Evolutionary conservation across 1,140 invertebrate species (phyloP), one percentile per base, ranked within the genome.

Genomic region (Triops longicaudatus): DNA sequence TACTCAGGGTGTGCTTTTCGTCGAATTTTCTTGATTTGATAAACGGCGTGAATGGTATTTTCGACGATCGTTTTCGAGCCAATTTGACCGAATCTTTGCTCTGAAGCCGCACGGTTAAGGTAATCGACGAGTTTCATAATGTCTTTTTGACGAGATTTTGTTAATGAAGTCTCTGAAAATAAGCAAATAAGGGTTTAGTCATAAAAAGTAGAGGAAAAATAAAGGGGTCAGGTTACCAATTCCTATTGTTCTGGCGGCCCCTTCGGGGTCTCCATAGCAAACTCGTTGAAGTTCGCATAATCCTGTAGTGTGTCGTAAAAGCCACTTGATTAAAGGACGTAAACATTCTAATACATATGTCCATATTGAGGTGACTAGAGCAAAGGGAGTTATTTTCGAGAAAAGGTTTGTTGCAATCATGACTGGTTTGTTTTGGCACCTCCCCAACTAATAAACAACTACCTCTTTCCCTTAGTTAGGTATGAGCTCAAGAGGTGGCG

Each of bases 231-330:
- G 92, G 72, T 85, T 86, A 87, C 96, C 94, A 14, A 96, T 89
- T 78, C 86, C 88, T 72, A 89, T 85, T 0, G 90, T 89, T 78
- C 94, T 86, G 27, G 86, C 83, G 73, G 91, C 90, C 5, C 95
- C 94, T 22, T 86, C 83, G 26, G 86, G 86, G 80, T 93, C 89
- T 9, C 92, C 92, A 83, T 96, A 97, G 82, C 94, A 96, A 77
- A 97, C 93, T 81, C 96, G 87, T 83, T 98, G 94, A 3, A 98
- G 84, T 85, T 98, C 95, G 84, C 94, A 97, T 79, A 96, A 87
- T 78, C 90, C 88, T 12, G 95, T 97, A 17, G 92, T 93, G 82
- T 90, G 90, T 75, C 90, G 87, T 27, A 97, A 84, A 82, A 97
- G 90, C 92, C 94, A 96, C 87, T 98, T 98, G 27, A 85, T 79